These are phyloP conservation scores for Aphidoletes aphidimyza DNA, from an alignment of 2,888 invertebrate genomes.

Conservation along the genomic window DNA sequence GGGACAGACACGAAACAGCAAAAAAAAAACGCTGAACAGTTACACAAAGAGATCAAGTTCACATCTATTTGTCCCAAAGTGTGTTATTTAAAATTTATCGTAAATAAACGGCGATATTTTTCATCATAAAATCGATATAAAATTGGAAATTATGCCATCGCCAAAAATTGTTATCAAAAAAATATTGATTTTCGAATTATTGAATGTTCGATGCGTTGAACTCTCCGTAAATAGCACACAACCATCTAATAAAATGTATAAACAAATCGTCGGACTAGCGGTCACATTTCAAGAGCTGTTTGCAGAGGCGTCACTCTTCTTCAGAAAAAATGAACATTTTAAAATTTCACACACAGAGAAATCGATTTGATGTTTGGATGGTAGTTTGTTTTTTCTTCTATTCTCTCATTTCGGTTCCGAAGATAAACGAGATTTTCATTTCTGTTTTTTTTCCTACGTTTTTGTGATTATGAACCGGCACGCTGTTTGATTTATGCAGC, in stretches of 20 bases:
- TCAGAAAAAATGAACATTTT: neutral
- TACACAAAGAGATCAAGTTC: constrained; percentile 38
- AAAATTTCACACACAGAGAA: neutral
- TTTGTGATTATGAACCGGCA: constrained; percentile 45
- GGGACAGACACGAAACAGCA: neutral
- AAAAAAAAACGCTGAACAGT: constrained; percentile 5
- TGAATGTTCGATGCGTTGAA: neutral
- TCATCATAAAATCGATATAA: too few species aligned
- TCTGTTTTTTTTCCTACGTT: neutral
- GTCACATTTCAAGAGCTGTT: neutral
- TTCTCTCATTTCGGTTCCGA: neutral
- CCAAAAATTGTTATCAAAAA: neutral
- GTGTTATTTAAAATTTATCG: neutral
- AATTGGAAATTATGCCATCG: too few species aligned
- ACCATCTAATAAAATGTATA: neutral
- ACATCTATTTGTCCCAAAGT: neutral
- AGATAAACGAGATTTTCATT: constrained; percentile 17
- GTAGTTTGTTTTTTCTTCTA: neutral
- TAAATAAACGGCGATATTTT: neutral
- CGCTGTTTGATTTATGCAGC: constrained; percentile 40
- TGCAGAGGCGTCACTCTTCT: constrained; percentile 35
- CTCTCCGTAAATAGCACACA: neutral
- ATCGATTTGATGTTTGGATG: too few species aligned
- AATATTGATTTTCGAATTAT: neutral
- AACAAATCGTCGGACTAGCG: neutral